Conservation (phyloP, 2,113 vertebrate species). For the Barbus barbus region DNA sequence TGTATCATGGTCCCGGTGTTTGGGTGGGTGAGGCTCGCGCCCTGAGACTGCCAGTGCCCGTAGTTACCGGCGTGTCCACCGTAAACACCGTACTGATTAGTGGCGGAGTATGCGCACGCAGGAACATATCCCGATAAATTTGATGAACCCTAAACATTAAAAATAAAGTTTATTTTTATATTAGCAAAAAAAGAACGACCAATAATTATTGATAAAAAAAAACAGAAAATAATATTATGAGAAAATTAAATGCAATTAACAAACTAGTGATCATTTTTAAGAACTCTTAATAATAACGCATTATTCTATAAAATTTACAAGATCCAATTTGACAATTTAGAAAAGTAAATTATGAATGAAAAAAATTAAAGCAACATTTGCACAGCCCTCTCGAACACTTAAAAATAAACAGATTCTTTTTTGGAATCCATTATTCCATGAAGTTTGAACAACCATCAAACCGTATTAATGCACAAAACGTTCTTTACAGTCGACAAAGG, state of each 20-base stretch:
- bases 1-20: slow-evolving; percentile 70
- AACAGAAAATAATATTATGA: neutral
- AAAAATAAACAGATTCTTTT: neutral
- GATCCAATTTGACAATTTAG: neutral
- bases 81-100: slow-evolving; percentile 82
- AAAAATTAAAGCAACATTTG: neutral
- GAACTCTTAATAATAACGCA: neutral
- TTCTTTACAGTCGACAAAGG: neutral
- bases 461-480: neutral
- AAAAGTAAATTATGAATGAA: neutral
- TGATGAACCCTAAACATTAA: slow-evolving; percentile 71
- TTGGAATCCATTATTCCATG: neutral
- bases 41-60: slow-evolving; percentile 82
- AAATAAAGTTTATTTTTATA: neutral
- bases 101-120: slow-evolving; percentile 82
- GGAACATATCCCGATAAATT: slow-evolving; percentile 83
- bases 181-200: neutral
- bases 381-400: neutral
- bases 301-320: neutral
- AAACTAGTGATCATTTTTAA: neutral
- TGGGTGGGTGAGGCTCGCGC: slow-evolving; percentile 69
- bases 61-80: slow-evolving; percentile 75
- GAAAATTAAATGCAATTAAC: neutral
- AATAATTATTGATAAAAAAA: no score
- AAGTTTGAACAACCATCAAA: neutral